phyloP scores from a whole-genome alignment of 2,888 invertebrate species.

The Platycheirus albimanus region DNA sequence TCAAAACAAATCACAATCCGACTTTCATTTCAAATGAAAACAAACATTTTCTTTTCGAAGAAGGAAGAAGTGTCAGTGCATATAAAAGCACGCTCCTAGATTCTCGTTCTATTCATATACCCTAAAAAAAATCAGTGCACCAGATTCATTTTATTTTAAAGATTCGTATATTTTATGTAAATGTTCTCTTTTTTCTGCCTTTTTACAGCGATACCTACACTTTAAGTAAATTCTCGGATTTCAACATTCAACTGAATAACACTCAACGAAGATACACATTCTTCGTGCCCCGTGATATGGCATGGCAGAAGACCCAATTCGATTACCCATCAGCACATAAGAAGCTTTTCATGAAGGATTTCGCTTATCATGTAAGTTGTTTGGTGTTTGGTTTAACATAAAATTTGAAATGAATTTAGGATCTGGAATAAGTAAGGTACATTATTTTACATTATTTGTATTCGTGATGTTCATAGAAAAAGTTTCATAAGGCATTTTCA shows the following conservation, averaged over 20 bases:
- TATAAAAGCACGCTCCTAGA: neutral
- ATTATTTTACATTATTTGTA: neutral
- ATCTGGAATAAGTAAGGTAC: neutral
- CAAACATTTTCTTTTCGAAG: constrained; percentile 2
- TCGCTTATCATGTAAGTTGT: constrained; percentile 89
- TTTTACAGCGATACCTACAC: constrained; percentile 88
- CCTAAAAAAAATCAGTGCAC: neutral
- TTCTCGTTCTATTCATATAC: neutral
- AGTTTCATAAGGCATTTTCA: constrained; percentile 1
- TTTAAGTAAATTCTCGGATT: constrained; percentile 89
- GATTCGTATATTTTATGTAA: constrained; percentile 20
- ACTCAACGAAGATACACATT: constrained; percentile 92
- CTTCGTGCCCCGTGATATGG: constrained; percentile 95
- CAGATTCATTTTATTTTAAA: constrained; percentile 4
- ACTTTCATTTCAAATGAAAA: neutral
- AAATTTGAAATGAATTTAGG: constrained; percentile 24
- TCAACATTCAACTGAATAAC: constrained; percentile 91
- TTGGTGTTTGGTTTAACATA: constrained; percentile 34
- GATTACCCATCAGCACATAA: constrained; percentile 91
- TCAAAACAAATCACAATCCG: neutral
- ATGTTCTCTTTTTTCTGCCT: constrained; percentile 1
- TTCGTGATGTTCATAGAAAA: neutral
- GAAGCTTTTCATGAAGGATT: constrained; percentile 92
- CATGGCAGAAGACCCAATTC: constrained; percentile 91
- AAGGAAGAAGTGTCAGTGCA: neutral